Evolutionary conservation across 2,113 vertebrate species (phyloP).

Genomic region (sheep (Ovis aries)): ARS-UI_Ramb_v3.0 NC_056070.1:23063501-23064000

Average conservation of each 20-base stretch:
- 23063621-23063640: neutral
- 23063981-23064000: fast-evolving
- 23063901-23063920: neutral
- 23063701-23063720: neutral
- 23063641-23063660: neutral
- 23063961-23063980: neutral
- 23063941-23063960: neutral
- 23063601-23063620: neutral
- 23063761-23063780: neutral
- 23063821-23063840: neutral
- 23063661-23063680: neutral
- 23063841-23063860: neutral
- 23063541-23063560: neutral
- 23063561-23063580: neutral
- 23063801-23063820: neutral
- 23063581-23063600: neutral
- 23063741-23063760: neutral
- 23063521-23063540: neutral
- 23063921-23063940: neutral
- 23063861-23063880: neutral
- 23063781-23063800: neutral
- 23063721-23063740: neutral
- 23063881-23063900: neutral
- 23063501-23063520: neutral
- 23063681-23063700: neutral